Evolutionary conservation across 2,113 vertebrate species (phyloP), one percentile per base, ranked within the genome.

Genomic region (Irena cyanogastra): DNA sequence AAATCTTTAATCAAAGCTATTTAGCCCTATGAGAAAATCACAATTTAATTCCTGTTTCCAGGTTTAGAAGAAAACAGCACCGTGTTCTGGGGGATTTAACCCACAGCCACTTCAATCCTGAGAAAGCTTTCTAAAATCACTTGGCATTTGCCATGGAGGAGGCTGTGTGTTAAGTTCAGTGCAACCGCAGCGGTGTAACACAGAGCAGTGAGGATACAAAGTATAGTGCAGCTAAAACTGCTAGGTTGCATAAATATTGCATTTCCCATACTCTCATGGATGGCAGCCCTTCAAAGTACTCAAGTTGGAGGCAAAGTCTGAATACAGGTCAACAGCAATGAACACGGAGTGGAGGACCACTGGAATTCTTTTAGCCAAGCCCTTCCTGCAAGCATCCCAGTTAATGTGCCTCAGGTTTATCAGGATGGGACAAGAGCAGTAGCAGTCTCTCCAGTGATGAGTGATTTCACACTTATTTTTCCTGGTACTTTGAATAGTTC

Each of bases 111-210:
- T 59, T 90, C 74, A 78, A 90, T 50, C 13, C 82, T 42, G 18
- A 87, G 66, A 69, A 70, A 33, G 13, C 54, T 85, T 74, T 86
- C 14, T 56, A 77, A 86, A 94, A 66, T n/a, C 71, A 56, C 44
- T 41, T 66, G 44, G 24, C 74, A 89, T 88, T 78, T 86, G 47
- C 57, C 42, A 24, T 4, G 24, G n/a, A 85, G 33, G 31, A 47
- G 57, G 13, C 59, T 59, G 22, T 35, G n/a, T 35, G 14, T 2
- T 5, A 47, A 91, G 31, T 49, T 79, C 82, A 87, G n/a, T 0
- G 1, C n/a, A 70, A 21, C 17, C 3, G 0, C 45, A 57, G 52
- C 0, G 0, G 13, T 3, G 1, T 45, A 91, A 87, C 24, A 27
- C 7, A 13, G 20, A 33, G 14, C 53, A 65, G 31, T 11, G n/a